Evolutionary conservation across 2,888 invertebrate species (phyloP).

Genomic region (Eristalinus sepulchralis): DNA sequence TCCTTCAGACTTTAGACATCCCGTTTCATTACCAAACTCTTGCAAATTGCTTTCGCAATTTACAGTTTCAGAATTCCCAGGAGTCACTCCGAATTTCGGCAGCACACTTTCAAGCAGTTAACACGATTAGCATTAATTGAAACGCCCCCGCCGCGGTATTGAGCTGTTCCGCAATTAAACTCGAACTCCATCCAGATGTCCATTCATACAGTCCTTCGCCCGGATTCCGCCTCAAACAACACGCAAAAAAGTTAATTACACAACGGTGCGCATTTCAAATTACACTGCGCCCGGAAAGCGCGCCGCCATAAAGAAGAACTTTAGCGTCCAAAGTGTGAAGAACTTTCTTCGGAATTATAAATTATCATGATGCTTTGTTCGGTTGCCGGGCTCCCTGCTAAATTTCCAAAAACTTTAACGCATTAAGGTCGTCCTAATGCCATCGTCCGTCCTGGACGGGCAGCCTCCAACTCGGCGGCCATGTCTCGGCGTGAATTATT

Average conservation of each 20-base stretch:
- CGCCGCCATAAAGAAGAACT: constrained; percentile 11
- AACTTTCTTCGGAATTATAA: constrained; percentile 52
- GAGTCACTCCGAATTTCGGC: not conserved
- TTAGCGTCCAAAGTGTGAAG: constrained; percentile 36
- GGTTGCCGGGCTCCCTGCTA: constrained; percentile 20
- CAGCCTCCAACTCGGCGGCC: not conserved
- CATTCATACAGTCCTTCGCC: not conserved
- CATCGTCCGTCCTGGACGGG: not conserved
- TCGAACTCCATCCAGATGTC: not conserved
- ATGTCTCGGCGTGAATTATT: not conserved
- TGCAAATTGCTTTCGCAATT: not conserved
- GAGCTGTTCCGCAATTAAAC: not conserved
- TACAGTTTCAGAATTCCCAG: not conserved
- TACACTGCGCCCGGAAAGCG: not conserved
- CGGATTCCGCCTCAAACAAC: not conserved
- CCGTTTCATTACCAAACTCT: not conserved
- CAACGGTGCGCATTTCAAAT: constrained; percentile 4
- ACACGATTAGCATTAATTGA: not conserved
- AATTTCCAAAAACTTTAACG: constrained; percentile 61
- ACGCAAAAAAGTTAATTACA: constrained; percentile 31
- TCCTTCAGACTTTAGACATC: not conserved
- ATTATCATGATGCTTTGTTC: constrained; percentile 57
- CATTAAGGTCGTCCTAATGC: constrained; percentile 46
- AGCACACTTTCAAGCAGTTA: not conserved
- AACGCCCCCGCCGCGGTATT: not conserved